A percentile compares a stretch with the other conserved stretches of the same genome.
These are phyloP conservation scores for Chloroceryle aenea DNA, from an alignment of 2,113 vertebrate species.

Conservation along the genomic window DNA sequence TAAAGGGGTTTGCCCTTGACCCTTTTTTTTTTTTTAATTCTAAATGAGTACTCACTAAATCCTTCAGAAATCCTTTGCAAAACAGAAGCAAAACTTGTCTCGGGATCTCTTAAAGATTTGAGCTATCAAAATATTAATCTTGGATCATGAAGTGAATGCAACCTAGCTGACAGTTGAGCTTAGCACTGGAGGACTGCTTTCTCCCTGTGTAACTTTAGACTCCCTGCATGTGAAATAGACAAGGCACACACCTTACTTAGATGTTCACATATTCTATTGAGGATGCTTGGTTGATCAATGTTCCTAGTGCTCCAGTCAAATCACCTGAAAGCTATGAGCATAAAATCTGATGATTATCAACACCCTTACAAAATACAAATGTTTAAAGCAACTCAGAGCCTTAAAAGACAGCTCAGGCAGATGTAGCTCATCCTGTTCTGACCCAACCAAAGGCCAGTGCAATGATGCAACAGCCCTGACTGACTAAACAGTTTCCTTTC, in stretches of 20 bases:
- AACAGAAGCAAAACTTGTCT: neutral
- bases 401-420: neutral
- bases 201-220: neutral
- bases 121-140: neutral
- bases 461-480: rapidly evolving
- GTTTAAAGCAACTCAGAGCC: neutral
- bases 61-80: neutral
- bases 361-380: neutral
- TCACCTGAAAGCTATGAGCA: neutral
- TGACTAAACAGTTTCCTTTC: neutral
- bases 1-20: neutral
- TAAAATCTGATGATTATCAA: neutral
- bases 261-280: neutral
- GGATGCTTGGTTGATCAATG: neutral
- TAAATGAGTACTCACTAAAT: neutral
- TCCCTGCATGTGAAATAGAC: neutral
- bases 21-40: neutral
- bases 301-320: neutral
- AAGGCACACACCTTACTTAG: neutral
- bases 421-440: no score
- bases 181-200: neutral
- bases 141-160: neutral
- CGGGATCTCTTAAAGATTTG: neutral
- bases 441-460: rapidly evolving
- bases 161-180: neutral